These are phyloP conservation scores for Sceloporus tristichus DNA, from an alignment of 2,113 vertebrate genomes.

Conservation along the genomic window DNA sequence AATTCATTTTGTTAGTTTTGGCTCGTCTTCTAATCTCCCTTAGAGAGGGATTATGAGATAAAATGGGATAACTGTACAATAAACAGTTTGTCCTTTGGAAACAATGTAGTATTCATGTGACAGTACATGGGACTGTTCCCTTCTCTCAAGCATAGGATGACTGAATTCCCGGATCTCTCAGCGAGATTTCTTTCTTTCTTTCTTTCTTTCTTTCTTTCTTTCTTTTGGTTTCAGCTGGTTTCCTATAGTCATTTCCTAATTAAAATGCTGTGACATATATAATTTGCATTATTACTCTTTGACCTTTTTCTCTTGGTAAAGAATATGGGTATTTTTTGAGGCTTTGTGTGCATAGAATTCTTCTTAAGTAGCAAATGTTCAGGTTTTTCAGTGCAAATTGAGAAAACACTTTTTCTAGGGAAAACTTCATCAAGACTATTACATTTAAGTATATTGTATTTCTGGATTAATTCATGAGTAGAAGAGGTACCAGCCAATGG, in stretches of 20 bases:
- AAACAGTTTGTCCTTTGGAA: too few species aligned
- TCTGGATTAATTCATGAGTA: not conserved
- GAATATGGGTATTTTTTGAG: not conserved
- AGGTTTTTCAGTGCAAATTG: not conserved
- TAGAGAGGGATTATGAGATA: too few species aligned
- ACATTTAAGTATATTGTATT: constrained; percentile 16
- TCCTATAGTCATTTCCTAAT: not conserved
- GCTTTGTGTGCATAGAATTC: not conserved
- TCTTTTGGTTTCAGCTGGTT: not conserved
- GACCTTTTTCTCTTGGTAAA: not conserved
- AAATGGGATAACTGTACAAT: too few species aligned
- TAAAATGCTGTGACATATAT: not conserved
- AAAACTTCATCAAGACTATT: not conserved
- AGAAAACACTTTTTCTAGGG: not conserved
- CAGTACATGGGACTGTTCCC: not conserved
- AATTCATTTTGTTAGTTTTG: too few species aligned
- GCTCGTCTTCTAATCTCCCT: too few species aligned
- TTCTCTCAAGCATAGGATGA: not conserved
- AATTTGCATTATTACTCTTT: not conserved
- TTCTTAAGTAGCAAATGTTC: not conserved
- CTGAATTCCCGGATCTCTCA: not conserved
- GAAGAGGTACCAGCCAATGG: too few species aligned
- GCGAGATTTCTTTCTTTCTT: not conserved
- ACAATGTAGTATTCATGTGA: not conserved
- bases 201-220: not conserved